Base-by-base conservation (phyloP, 1,140 invertebrate genomes). In the Rhizoglyphus robini region DNA sequence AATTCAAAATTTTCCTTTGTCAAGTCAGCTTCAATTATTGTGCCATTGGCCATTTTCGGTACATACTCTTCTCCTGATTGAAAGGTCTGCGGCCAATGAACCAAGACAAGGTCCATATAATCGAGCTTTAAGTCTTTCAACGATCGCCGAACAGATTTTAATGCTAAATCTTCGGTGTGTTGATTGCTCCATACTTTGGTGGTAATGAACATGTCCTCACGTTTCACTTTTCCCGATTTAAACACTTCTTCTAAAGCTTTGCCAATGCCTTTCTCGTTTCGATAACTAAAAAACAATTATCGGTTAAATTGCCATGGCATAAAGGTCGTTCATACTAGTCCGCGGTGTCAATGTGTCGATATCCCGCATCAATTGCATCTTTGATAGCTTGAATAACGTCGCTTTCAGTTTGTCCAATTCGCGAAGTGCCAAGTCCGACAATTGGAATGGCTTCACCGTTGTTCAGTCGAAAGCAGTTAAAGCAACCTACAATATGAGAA, bases 311-410 rank as follows among this genome's bases (percentile, higher is more conserved):
- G 2, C 15, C n/a, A 32, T 1, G 2, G 29, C 15, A 34, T 27
- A 60, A 60, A 60, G 36, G 15, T 34, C 4, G 15, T 70, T 84
- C 78, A 75, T 95, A 96, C 70, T 84, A 82, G 68, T 84, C 83
- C 32, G 91, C 91, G 72, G 88, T 90, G 74, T 96, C 92, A 68
- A 96, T 83, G 72, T 90, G 89, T 15, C 90, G 78, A 76, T 95
- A 96, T 4, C 91, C 91, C 49, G 79, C 76, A 68, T 87, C 82
- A 65, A 96, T 86, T 0, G 92, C 89, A 68, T 81, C 76, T 71
- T 84, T 85, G 1, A 90, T 86, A 1, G 41, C 41, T 18, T 20
- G 38, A 3, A 46, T 29, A 1, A 48, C 36, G 1, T 3, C 15
- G 18, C 25, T 41, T 15, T 57, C 36, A 2, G 29, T 48, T 3